Conservation (phyloP, 2,113 vertebrate genomes). For the Cichladusa arquata region DNA sequence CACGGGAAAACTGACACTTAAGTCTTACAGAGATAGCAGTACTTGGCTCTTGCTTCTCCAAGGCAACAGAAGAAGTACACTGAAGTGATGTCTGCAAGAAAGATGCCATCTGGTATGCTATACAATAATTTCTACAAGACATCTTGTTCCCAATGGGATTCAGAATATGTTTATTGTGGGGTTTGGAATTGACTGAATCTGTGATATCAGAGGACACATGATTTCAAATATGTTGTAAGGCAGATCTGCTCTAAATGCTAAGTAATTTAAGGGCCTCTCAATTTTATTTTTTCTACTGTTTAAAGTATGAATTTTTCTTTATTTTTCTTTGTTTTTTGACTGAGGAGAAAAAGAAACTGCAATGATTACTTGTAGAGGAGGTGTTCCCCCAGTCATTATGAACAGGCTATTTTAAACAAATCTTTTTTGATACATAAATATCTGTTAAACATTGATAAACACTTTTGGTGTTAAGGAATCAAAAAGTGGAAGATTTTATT, state of each 20-base stretch:
- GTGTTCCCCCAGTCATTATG: background rate
- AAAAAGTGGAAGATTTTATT: background rate
- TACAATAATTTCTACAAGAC: slow-evolving; percentile 25
- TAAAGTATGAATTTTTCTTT: background rate
- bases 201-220: slow-evolving; percentile 1
- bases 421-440: background rate
- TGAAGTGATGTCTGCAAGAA: slow-evolving; percentile 37
- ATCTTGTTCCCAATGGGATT: slow-evolving; percentile 29
- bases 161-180: slow-evolving; percentile 20
- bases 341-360: background rate
- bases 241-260: background rate
- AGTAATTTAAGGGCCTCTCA: background rate
- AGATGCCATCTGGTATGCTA: slow-evolving; percentile 52
- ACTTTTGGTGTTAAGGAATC: background rate
- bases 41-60: slow-evolving; percentile 14
- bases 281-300: background rate
- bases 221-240: slow-evolving; percentile 1
- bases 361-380: background rate
- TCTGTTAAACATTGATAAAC: background rate
- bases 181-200: slow-evolving; percentile 6
- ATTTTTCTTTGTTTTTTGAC: background rate
- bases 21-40: background rate
- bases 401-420: background rate
- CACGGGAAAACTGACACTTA: background rate
- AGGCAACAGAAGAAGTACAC: slow-evolving; percentile 11